These are phyloP conservation scores for Aspidapion aeneum DNA, from an alignment of 2,888 invertebrate species.

Conservation along the genomic window DNA sequence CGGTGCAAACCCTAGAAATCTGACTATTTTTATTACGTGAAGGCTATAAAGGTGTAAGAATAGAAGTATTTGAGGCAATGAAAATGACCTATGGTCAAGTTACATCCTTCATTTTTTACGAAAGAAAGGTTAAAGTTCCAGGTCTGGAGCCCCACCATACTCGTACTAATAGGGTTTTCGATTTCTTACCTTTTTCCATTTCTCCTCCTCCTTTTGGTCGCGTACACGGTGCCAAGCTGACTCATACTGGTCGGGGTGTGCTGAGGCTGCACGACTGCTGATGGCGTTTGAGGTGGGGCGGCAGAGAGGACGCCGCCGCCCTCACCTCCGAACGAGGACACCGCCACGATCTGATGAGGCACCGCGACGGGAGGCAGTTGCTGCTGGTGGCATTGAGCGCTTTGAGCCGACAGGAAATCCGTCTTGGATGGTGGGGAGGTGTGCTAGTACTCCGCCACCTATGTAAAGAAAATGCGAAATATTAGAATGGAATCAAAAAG, in stretches of 20 bases:
- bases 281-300: constrained; percentile 15
- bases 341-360: constrained; percentile 21
- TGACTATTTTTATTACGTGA: no score
- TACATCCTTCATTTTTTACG: no score
- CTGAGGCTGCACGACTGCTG: constrained; percentile 21
- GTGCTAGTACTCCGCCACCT: no score
- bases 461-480: no score
- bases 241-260: constrained; percentile 55
- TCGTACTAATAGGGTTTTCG: no score
- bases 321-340: constrained; percentile 34
- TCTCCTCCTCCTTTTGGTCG: constrained; percentile 90
- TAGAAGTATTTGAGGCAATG: no score
- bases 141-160: no score
- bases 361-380: background rate
- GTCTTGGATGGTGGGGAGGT: constrained; percentile 17
- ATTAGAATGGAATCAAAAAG: no score
- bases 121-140: no score
- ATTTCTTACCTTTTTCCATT: constrained; percentile 87
- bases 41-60: no score
- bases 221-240: constrained; percentile 94
- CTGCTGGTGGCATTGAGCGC: background rate
- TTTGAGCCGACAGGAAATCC: constrained; percentile 25
- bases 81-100: no score
- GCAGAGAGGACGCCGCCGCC: constrained; percentile 24
- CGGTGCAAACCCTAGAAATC: no score